Evolutionary conservation across 2,888 invertebrate species (phyloP).

Genomic region (Philopedon plagiatum): DNA sequence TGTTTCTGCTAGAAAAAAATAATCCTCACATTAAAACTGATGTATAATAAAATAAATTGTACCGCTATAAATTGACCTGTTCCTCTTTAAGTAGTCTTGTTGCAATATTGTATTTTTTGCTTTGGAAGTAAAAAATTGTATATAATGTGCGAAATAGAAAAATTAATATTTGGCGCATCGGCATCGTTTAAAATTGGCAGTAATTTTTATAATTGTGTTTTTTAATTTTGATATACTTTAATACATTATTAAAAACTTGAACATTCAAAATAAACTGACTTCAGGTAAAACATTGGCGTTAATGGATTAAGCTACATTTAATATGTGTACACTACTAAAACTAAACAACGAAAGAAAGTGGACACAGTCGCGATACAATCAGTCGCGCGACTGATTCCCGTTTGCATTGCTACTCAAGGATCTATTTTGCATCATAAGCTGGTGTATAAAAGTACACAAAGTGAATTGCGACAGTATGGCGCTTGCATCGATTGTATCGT

Average conservation of each 20-base stretch:
- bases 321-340: no score
- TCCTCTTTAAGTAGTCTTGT: slow-evolving; percentile 44
- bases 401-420: no score
- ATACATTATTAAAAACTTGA: not conserved
- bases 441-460: no score
- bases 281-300: not conserved
- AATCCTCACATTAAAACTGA: not conserved
- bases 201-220: not conserved
- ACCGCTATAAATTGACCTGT: slow-evolving; percentile 27
- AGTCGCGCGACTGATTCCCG: no score
- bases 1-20: no score
- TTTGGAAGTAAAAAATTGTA: slow-evolving; percentile 25
- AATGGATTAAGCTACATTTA: not conserved
- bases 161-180: slow-evolving; percentile 4
- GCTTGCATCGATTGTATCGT: no score
- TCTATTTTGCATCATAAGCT: no score
- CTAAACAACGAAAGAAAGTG: no score
- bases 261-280: not conserved
- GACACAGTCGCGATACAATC: no score
- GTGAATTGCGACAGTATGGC: no score
- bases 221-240: not conserved
- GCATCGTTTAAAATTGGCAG: not conserved
- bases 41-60: slow-evolving; percentile 11
- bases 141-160: slow-evolving; percentile 6
- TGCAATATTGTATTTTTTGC: slow-evolving; percentile 59